Conservation (phyloP, 2,888 invertebrate species). For the Hyposoter didymator region DNA sequence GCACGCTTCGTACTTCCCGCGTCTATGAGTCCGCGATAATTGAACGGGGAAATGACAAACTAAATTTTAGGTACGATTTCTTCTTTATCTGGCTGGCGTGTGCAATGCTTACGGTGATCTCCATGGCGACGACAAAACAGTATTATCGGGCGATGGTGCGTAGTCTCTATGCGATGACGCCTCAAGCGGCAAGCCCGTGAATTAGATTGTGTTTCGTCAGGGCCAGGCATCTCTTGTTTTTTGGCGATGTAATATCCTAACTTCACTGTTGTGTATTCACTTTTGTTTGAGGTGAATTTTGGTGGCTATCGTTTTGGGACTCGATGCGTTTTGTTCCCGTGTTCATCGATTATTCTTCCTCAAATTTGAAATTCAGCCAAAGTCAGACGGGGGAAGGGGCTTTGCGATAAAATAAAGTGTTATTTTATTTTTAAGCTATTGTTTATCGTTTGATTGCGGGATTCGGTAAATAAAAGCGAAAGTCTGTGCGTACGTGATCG, state of each 20-base stretch:
- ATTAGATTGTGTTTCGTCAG: not conserved
- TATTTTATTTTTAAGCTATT: not conserved
- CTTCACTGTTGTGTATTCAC: slow-evolving; percentile 82
- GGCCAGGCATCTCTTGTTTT: slow-evolving; percentile 35
- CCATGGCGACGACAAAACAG: not conserved
- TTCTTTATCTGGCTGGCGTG: not conserved
- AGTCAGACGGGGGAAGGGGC: not conserved
- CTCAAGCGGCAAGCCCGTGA: not conserved
- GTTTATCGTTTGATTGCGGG: not conserved
- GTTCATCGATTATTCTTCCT: slow-evolving; percentile 6
- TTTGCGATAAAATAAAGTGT: not conserved
- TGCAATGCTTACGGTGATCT: not conserved
- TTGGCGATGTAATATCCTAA: slow-evolving; percentile 75
- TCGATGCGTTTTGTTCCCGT: slow-evolving; percentile 38
- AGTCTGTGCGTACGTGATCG: slow-evolving; percentile 11
- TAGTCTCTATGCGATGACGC: not conserved
- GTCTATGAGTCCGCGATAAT: not conserved
- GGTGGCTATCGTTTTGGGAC: slow-evolving; percentile 75
- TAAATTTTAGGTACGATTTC: not conserved
- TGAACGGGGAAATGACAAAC: not conserved
- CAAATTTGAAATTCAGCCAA: slow-evolving; percentile 28
- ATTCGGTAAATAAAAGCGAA: not conserved
- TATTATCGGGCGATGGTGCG: not conserved
- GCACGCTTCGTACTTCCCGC: not conserved
- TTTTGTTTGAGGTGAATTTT: slow-evolving; percentile 83